phyloP scores from a whole-genome alignment of 2,888 invertebrate species.

The Cyrtodaria siliqua region DNA sequence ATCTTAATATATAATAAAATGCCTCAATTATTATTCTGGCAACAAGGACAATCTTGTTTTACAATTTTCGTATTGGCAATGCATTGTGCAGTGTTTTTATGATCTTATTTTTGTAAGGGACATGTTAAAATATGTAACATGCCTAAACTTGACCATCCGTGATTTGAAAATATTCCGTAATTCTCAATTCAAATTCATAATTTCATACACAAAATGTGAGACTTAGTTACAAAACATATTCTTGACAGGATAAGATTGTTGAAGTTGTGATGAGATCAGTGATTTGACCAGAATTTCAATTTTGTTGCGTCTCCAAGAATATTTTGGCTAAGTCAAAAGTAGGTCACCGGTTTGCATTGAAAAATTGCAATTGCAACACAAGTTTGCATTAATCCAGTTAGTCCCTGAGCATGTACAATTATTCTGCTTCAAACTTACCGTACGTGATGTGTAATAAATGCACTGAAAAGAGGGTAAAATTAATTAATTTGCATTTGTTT shows the following conservation, averaged over 20 bases:
- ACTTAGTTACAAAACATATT: no score
- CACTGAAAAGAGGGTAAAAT: neutral
- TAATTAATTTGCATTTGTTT: conserved; percentile 30
- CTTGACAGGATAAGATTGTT: no score
- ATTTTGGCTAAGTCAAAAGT: conserved; percentile 48
- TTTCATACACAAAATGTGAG: no score
- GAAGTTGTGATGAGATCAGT: no score
- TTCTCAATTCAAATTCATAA: no score
- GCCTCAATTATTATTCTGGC: no score
- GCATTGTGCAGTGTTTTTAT: no score
- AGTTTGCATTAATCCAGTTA: neutral
- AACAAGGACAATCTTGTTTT: no score
- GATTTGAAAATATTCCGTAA: no score
- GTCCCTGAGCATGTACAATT: neutral
- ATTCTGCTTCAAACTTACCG: conserved; percentile 24
- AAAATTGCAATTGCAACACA: neutral
- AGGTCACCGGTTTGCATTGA: conserved; percentile 37
- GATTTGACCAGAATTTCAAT: no score
- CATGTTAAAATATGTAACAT: conserved; percentile 56
- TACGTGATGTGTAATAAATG: neutral
- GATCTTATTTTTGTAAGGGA: neutral
- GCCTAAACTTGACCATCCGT: conserved; percentile 44
- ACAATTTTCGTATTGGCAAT: no score
- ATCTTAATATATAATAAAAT: no score
- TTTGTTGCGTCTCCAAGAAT: conserved; percentile 41